Base-by-base conservation (phyloP, 2,113 vertebrate species). In the Lamprotornis superbus region DNA sequence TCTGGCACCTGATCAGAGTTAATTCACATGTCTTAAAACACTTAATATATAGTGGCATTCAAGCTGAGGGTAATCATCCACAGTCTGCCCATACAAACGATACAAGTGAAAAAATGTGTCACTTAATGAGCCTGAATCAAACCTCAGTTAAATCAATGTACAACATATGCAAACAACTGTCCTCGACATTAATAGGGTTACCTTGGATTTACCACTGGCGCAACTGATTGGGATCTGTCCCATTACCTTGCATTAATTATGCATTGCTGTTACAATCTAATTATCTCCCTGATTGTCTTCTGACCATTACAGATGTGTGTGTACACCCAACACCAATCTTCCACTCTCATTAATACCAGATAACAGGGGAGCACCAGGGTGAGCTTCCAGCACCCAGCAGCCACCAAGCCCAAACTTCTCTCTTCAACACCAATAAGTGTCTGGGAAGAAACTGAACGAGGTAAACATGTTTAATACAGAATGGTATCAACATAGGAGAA, bases 31-130 rank as follows among this genome's bases (percentile, higher is more conserved):
- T 93, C 50, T 88, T 93, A 93, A 83, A 86, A 18, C 14, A 83
- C 78, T 83, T 90, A 95, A 95, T 91, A 42, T 65, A 68, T 77
- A 93, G 71, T 86, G 92, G 90, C 79, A 83, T 90, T 95, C 82
- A 70, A 59, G 67, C 78, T 90, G 75, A 63, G 59, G 59, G 70
- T 88, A 90, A 94, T 95, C 95, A 94, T 83, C 50, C 85, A 60
- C 78, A 76, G 82, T 74, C 75, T 95, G 67, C 67, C 91, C 60
- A 27, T 63, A 55, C 55, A 69, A 95, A 74, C 0, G 6, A 31
- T 59, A 56, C 44, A 33, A 55, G 47, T 65, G 46, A 91, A 95
- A 95, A 91, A 79, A 83, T 25, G 61, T 88, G 82, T 86, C 39
- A 18, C 63, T 71, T 96, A 93, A 95, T 91, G 71, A 95, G 55